Conservation (phyloP, 1,140 invertebrate species). For the Thalassaphorura encarpata region DNA sequence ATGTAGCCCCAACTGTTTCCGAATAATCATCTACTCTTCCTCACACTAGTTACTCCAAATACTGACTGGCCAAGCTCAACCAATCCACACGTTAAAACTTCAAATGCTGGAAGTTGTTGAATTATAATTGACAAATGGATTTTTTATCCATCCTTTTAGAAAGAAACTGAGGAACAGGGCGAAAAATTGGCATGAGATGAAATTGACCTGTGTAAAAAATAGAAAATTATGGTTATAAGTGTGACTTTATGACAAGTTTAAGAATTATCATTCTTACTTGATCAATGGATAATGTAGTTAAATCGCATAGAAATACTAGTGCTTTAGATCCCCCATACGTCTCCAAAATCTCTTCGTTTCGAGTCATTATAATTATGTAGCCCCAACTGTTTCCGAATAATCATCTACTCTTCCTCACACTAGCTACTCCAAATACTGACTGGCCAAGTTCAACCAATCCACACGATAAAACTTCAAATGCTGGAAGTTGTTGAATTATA, state of each 20-base stretch:
- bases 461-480: too few relatives aligned
- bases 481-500: too few relatives aligned
- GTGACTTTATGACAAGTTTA: not conserved
- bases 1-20: not conserved
- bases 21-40: not conserved
- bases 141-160: conserved; percentile 53
- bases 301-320: conserved; percentile 19
- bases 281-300: conserved; percentile 22
- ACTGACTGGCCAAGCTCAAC: not conserved
- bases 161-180: conserved; percentile 60
- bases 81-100: not conserved
- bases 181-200: conserved; percentile 65
- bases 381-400: not conserved
- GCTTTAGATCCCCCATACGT: conserved; percentile 21
- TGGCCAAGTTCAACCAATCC: not conserved
- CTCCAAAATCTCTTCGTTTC: not conserved
- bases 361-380: not conserved
- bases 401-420: not conserved
- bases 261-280: conserved; percentile 17
- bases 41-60: not conserved
- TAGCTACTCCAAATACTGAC: not conserved
- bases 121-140: too few relatives aligned
- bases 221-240: not conserved
- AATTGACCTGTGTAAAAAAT: conserved; percentile 58
- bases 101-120: too few relatives aligned